Conservation (phyloP, 2,888 invertebrate genomes). For the Ctena decussata region DNA sequence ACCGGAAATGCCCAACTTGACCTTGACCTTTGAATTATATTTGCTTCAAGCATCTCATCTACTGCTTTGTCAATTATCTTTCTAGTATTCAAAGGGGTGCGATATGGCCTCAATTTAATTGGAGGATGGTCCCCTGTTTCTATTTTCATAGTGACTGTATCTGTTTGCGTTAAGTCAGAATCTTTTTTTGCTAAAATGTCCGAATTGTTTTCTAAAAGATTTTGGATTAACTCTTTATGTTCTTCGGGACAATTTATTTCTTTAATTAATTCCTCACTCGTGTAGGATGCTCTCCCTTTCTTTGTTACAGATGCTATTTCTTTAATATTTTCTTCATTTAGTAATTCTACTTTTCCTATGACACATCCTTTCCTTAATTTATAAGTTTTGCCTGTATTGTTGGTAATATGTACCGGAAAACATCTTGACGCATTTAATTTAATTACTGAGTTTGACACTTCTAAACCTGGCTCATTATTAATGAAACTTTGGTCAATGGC, state of each 20-base stretch:
- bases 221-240: neutral
- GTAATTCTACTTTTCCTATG: neutral
- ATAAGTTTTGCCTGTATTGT: neutral
- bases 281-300: neutral
- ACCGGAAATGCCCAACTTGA: neutral
- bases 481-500: neutral
- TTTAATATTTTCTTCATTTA: neutral
- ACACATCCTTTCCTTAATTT: neutral
- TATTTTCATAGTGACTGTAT: neutral
- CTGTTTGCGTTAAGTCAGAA: neutral
- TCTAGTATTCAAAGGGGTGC: neutral
- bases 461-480: neutral
- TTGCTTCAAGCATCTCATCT: neutral
- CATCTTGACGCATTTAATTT: neutral
- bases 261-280: neutral
- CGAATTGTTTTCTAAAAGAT: neutral
- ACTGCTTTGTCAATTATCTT: neutral
- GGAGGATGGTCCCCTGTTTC: neutral
- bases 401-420: neutral
- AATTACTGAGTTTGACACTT: neutral
- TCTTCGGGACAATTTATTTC: neutral
- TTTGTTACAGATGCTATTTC: neutral
- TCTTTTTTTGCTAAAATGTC: neutral
- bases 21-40: neutral
- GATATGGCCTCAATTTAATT: neutral